Evolutionary conservation across 2,797 vertebrate species (phyloP), one percentile per base, ranked within the genome.

Genomic region (Distichodus sexfasciatus): DNA sequence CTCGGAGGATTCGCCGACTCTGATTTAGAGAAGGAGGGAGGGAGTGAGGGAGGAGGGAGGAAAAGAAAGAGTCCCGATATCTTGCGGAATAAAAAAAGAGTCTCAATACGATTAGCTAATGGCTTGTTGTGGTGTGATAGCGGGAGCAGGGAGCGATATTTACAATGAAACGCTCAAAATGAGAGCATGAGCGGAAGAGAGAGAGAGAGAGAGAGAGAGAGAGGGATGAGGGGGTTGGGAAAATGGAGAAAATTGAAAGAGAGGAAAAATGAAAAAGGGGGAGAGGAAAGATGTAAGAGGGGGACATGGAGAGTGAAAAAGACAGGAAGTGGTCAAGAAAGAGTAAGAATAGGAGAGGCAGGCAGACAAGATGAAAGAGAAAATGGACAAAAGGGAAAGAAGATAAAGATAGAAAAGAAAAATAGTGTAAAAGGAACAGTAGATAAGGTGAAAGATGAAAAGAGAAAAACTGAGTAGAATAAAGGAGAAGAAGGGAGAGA

Each of bases 91-190:
- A 4, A 55, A 72, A 55, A 76, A 72, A 17, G 33, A 35, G 15
- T 66, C 77, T 15, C 36, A 11, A 63, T 48, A 65, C 68, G 75
- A 80, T 57, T 69, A 54, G 38, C 58, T 70, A 77, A 76, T 69
- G 40, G 64, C 53, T 65, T 66, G 66, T 74, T 54, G 40, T 41
- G 57, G 57, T 76, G 53, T 73, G 65, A 69, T 54, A 67, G 51
- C 36, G 29, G 65, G 29, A 58, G 48, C 36, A 62, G 3, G 50
- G 21, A 58, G 48, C 61, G 68, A 76, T 75, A 71, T 76, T 71
- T 43, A 74, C 44, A 66, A 50, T 61, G n/a, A 48, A 43, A 57
- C 11, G 28, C 3, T 58, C 31, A 2, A 41, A 69, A 29, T 28
- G 11, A 41, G 43, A 47, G 55, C 23, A 14, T 17, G 47, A 24